Base-by-base conservation (phyloP, 2,113 vertebrate species). In the Eulemur macaco region DNA sequence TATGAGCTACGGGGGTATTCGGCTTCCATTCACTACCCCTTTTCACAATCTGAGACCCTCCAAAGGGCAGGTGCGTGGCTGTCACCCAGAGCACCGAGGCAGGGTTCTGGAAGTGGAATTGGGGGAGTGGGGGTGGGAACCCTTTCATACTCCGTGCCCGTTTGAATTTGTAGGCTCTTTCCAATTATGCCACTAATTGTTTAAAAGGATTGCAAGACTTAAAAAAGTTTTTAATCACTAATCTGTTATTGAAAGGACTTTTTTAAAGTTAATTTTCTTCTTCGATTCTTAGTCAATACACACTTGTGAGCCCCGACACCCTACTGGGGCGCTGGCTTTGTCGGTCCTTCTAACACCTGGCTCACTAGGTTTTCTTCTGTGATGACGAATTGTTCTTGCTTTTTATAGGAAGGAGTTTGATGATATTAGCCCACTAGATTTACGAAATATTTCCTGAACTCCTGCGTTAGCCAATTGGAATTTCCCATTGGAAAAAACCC, bases 181-280 rank as follows among this genome's bases (percentile, higher is more conserved):
- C 98, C 98, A 98, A 98, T 99, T 98, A 98, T 96, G 97, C 88
- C 87, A 73, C 92, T 98, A 98, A 98, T 98, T 98, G 98, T 98
- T 98, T 98, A 98, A 98, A 96, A 76, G 97, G 97, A 97, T 98
- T 98, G 97, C 96, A 97, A 98, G 97, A 98, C 98, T 98, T 97
- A 98, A 95, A 96, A 97, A 97, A 97, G 91, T 97, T 98, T 98
- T 98, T 98, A 98, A 98, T 98, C 98, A 95, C 98, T 98, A 98
- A 98, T 98, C 98, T 98, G 96, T 98, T 98, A 97, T 97, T 98
- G 97, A 98, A 99, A 98, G 97, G 97, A 97, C 97, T 96, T 98
- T 98, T 97, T 97, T 97, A 98, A 99, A 98, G 98, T 98, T 98
- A 98, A 98, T 98, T 98, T 99, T 98, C 98, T 98, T 98, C 97